Evolutionary conservation across 2,113 vertebrate species (phyloP), one percentile per base, ranked within the genome.

Genomic region (Gymnogyps californianus): DNA sequence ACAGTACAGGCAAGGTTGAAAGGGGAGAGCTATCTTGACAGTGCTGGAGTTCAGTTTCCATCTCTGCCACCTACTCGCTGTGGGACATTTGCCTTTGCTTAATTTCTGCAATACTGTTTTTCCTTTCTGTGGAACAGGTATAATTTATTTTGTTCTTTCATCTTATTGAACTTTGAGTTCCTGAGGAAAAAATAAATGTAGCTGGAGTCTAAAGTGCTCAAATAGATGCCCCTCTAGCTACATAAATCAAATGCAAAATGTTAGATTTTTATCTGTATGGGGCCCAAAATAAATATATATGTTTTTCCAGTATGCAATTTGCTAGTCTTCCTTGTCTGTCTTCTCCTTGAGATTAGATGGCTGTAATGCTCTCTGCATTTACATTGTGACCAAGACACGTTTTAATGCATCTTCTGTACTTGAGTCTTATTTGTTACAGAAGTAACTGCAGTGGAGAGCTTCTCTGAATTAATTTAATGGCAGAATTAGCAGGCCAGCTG

Each of bases 401-500:
- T 93, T 95, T 95, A 95, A 96, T 96, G 87, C 93, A 96, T 96
- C 92, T 95, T 95, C 91, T 95, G 69, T 93, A 82, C 92, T 92
- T 40, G 65, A 92, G 38, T 79, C 90, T 95, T 95, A 93, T 95
- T 97, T 97, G 94, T 97, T 97, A 83, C 93, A 89, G 90, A 95
- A 94, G 83, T 75, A 93, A 90, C 96, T 94, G 96, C 95, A 96
- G 85, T 92, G 88, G 83, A 96, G 97, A 97, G 90, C 94, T 92
- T 95, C 96, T 92, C 93, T 93, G 96, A 93, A 97, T 96, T 97
- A 97, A 97, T 95, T 94, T 95, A 97, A 97, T 95, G 71, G 80
- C 90, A 95, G 93, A 95, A 97, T 96, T 97, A 94, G 83, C 90
- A 95, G 95, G 71, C 92, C 66, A 70, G 26, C 62, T 90, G 66